A percentile compares a stretch with the other conserved stretches of the same genome.
These are phyloP conservation scores for Parasteatoda tepidariorum DNA, from an alignment of 1,140 invertebrate species.

Conservation along the genomic window DNA sequence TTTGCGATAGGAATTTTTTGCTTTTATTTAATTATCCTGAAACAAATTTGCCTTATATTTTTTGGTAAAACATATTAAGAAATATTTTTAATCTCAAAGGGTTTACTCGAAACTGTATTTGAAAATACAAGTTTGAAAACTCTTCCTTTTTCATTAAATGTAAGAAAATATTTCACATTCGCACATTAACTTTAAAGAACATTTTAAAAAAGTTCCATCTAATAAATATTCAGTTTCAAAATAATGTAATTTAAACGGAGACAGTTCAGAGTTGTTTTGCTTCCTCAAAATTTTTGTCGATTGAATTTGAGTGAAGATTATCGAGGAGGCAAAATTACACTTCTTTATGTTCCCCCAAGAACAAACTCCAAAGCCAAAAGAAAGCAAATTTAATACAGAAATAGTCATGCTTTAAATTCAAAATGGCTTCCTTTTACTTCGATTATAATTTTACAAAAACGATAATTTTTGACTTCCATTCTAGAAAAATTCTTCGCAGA, in stretches of 20 bases:
- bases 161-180: neutral
- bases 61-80: too few species aligned
- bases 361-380: neutral
- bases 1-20: too few species aligned
- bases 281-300: neutral
- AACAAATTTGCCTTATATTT: too few species aligned
- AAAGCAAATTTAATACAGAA: neutral
- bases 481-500: neutral
- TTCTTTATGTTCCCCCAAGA: slow-evolving; percentile 9
- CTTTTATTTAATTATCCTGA: too few species aligned
- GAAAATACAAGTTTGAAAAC: too few species aligned
- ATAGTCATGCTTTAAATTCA: neutral
- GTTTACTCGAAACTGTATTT: neutral
- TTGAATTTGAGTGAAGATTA: neutral
- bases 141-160: too few species aligned
- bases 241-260: neutral
- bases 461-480: neutral
- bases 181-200: neutral
- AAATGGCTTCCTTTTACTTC: neutral
- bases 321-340: neutral
- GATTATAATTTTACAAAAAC: neutral
- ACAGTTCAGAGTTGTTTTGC: neutral
- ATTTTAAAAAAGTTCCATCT: too few species aligned
- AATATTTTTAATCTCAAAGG: neutral
- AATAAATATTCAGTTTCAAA: neutral